Conservation (phyloP, 2,113 vertebrate genomes). For the Pterocles gutturalis region DNA sequence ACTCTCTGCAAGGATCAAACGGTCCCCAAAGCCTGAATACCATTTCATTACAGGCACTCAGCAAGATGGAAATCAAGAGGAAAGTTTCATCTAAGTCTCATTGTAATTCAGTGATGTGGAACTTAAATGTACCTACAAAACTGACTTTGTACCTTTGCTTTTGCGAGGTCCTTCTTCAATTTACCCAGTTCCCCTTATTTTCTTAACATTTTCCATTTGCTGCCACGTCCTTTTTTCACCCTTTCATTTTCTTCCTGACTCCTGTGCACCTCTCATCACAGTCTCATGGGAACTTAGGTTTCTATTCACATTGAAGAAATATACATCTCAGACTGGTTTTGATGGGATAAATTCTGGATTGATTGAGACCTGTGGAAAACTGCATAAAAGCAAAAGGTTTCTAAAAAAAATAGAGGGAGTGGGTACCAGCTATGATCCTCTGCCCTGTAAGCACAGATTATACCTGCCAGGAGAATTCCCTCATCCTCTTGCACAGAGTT, state of each 20-base stretch:
- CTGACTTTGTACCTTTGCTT: not conserved
- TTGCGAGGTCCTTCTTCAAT: slow-evolving; percentile 3
- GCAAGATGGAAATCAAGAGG: not conserved
- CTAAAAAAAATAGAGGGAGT: not conserved
- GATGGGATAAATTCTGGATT: not conserved
- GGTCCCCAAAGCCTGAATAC: not conserved
- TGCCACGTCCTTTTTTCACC: not conserved
- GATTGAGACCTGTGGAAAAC: not conserved
- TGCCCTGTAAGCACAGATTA: not conserved
- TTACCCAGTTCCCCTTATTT: not conserved
- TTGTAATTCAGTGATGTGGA: slow-evolving; percentile 18
- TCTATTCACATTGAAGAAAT: slow-evolving; percentile 11
- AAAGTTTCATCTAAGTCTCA: slow-evolving; percentile 10
- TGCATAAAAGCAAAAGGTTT: not conserved
- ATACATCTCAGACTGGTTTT: not conserved
- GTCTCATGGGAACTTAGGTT: not conserved
- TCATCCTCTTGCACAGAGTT: not conserved
- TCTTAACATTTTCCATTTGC: slow-evolving; percentile 11
- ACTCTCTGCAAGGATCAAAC: not conserved
- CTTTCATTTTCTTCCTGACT: not conserved
- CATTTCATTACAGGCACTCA: not conserved
- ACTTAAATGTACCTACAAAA: slow-evolving; percentile 21
- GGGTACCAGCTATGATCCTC: not conserved
- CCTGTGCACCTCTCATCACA: not conserved
- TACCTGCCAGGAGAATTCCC: not conserved